Conservation (phyloP, 2,888 invertebrate genomes). For the Harpalus rufipes region DNA sequence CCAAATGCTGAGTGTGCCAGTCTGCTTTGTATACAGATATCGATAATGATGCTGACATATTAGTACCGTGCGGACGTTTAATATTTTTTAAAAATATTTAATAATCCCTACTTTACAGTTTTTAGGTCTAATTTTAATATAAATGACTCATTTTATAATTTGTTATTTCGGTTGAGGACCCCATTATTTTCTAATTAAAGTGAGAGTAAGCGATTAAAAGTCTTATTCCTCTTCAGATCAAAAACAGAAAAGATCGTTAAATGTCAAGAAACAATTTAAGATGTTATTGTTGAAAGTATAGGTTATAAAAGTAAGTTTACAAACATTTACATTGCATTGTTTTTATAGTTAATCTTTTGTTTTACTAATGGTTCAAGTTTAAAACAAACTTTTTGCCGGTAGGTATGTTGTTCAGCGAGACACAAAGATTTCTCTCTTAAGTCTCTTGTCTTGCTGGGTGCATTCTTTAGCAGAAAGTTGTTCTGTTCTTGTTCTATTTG, state of each 20-base stretch:
- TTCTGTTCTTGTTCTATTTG: slow-evolving; percentile 48
- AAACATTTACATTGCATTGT: background rate
- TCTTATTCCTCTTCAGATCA: too few relatives aligned
- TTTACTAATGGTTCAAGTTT: background rate
- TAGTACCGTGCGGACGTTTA: too few relatives aligned
- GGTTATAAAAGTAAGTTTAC: background rate
- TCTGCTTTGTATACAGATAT: too few relatives aligned
- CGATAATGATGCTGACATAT: too few relatives aligned
- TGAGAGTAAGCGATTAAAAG: background rate
- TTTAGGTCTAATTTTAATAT: too few relatives aligned
- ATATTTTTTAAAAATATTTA: too few relatives aligned
- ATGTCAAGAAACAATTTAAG: background rate
- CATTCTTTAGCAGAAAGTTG: slow-evolving; percentile 54
- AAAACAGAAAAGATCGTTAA: background rate
- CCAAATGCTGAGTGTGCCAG: too few relatives aligned
- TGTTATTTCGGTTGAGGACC: too few relatives aligned
- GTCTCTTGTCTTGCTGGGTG: slow-evolving; percentile 11
- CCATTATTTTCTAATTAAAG: background rate
- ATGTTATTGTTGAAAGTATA: background rate
- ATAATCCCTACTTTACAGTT: too few relatives aligned
- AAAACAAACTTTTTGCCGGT: background rate
- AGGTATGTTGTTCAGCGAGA: background rate
- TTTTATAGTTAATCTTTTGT: background rate
- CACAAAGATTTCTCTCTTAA: slow-evolving; percentile 38
- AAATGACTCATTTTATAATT: too few relatives aligned